Evolutionary conservation across 2,113 vertebrate species (phyloP).

Genomic region (Semnornis frantzii): DNA sequence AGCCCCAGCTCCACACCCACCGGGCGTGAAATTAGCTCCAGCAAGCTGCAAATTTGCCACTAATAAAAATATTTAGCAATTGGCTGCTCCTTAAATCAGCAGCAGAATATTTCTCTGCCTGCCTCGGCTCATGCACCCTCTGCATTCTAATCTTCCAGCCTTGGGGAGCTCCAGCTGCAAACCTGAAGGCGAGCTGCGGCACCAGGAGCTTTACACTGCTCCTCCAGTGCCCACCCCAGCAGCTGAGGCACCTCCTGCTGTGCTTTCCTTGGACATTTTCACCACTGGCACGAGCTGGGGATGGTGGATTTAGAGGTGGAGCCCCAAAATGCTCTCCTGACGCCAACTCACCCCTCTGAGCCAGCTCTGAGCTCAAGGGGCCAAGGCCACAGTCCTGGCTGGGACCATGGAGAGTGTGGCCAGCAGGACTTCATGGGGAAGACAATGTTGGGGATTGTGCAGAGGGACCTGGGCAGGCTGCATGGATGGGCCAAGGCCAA

Average conservation of each 20-base stretch:
- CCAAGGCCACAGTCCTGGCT: no score
- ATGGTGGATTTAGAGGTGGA: neutral
- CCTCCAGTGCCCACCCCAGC: accelerated
- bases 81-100: slow-evolving; percentile 79
- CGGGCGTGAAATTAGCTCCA: slow-evolving; percentile 87
- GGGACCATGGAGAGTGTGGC: no score
- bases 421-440: no score
- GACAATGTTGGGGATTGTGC: no score
- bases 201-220: neutral
- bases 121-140: slow-evolving; percentile 74
- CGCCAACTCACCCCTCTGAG: accelerated
- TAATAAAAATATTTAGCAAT: slow-evolving; percentile 88
- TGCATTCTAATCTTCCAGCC: slow-evolving; percentile 64
- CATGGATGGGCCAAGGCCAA: no score
- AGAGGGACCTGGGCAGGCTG: no score
- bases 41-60: slow-evolving; percentile 82
- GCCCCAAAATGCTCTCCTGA: accelerated
- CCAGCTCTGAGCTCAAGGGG: neutral
- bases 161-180: slow-evolving; percentile 29
- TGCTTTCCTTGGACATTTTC: accelerated
- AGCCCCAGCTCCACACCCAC: slow-evolving; percentile 80
- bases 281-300: neutral
- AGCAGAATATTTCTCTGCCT: slow-evolving; percentile 75
- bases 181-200: slow-evolving; percentile 7
- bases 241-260: neutral